Conservation (phyloP, 2,888 invertebrate genomes). For the Amiota mariae region DNA sequence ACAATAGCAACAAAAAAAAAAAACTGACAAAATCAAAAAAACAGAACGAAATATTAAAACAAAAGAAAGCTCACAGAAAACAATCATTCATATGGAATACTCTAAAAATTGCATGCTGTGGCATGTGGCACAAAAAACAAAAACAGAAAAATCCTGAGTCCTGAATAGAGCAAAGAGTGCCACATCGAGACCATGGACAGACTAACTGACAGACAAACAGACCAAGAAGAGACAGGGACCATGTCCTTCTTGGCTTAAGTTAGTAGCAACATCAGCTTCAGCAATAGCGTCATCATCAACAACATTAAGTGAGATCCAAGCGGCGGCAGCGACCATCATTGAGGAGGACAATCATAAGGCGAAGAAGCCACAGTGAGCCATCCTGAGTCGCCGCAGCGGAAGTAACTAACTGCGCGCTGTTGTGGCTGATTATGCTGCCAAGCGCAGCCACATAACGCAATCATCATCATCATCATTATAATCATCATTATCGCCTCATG, state of each 20-base stretch:
- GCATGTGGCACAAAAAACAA: no score
- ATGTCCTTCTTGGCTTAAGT: slow-evolving; percentile 49
- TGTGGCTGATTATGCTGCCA: slow-evolving; percentile 71
- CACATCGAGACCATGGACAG: no score
- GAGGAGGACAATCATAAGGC: background rate
- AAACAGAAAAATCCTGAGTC: no score
- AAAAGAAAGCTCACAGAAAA: slow-evolving; percentile 10
- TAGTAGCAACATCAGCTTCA: background rate
- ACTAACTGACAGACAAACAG: no score
- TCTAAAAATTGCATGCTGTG: background rate
- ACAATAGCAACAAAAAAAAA: background rate
- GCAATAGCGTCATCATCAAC: background rate
- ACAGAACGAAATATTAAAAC: slow-evolving; percentile 3
- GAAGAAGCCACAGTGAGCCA: slow-evolving; percentile 30
- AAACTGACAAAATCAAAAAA: background rate
- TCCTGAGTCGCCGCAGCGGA: slow-evolving; percentile 66
- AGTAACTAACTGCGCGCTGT: slow-evolving; percentile 67
- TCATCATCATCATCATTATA: no score
- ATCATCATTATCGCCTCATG: no score
- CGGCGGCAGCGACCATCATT: slow-evolving; percentile 2
- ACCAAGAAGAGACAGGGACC: no score
- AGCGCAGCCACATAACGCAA: slow-evolving; percentile 23
- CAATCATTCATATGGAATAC: background rate
- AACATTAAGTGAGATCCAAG: slow-evolving; percentile 43
- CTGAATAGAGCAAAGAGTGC: no score